Percentiles rank a stretch among this genome's conserved stretches.
Evolutionary conservation across 2,113 vertebrate species (phyloP).

Genomic region (Tonatia bakeri): DNA sequence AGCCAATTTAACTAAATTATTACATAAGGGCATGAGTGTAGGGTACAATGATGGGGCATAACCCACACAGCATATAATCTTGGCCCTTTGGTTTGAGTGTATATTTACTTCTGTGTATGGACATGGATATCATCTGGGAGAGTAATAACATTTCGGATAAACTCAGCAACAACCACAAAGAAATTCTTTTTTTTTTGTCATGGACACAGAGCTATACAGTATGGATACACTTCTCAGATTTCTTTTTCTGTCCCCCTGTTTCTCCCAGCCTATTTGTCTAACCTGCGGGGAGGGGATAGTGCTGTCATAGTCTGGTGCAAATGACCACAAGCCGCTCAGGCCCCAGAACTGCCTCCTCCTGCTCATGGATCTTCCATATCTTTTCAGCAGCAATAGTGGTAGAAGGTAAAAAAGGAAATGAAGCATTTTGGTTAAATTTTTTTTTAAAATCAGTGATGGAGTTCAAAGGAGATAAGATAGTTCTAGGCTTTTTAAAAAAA

Average conservation of each 20-base stretch:
- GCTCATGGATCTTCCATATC: rapidly evolving
- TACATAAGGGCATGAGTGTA: neutral
- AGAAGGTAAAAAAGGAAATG: neutral
- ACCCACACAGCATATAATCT: neutral
- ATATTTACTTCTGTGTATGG: neutral
- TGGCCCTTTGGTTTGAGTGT: neutral
- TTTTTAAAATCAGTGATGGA: neutral
- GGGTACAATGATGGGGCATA: neutral
- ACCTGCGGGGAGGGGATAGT: neutral
- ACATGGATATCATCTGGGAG: neutral
- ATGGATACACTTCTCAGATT: neutral
- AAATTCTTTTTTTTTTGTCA: neutral
- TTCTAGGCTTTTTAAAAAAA: neutral
- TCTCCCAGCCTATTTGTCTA: neutral
- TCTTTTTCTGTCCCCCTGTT: neutral
- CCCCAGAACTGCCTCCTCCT: rapidly evolving
- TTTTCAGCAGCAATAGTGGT: neutral
- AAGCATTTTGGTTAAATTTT: neutral
- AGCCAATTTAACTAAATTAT: neutral
- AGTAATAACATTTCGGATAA: neutral
- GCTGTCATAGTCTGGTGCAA: neutral
- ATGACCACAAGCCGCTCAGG: neutral
- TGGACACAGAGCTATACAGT: neutral
- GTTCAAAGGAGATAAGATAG: neutral
- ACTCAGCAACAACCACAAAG: neutral